Base-by-base conservation (phyloP, 2,888 invertebrate genomes). In the Pemphredon lugubris region DNA sequence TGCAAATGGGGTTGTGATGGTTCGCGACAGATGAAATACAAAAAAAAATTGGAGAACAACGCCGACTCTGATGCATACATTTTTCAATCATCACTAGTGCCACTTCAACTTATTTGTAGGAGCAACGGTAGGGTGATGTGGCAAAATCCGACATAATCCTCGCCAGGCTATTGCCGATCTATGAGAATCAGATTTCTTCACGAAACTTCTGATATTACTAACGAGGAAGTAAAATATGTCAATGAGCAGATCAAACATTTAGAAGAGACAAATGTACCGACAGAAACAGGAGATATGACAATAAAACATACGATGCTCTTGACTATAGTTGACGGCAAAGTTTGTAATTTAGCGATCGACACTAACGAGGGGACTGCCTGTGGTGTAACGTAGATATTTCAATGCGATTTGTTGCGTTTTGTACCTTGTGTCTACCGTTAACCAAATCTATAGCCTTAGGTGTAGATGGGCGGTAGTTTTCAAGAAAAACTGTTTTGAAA, bases 1-100 rank as follows among this genome's bases (percentile, higher is more conserved):
- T 76, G 50, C 6, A 81, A 83, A 70, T 83, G 79, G 81, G 81
- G 81, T 13, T 84, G 81, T 66, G 83, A 84, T 48, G 83, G 82
- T 5, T 82, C 81, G 0, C 77, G 81, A 32, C 82, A 82, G 51
- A 5, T 66, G 4, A 70, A 82, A 44, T 84, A 58, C 39, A 85
- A 85, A 66, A 79, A 83, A 59, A 82, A 79, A 65, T 81, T 85
- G 64, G 7, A 59, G 16, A 77, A 81, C 59, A 13, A 26, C 7
- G 3, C 26, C 7, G 26, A 26, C 26, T 26, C 26, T 5, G 26
- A 26, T 51, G 75, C 81, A 1, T 74, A 79, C 64, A 79, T 88
- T 20, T 88, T 87, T 71, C 82, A 77, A 65, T 79, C 39, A 34
- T 63, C 45, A 1, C 37, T 68, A 9, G 59, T 70, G 13, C 65